phyloP scores from a whole-genome alignment of 2,113 vertebrate species.

The Chlamydotis undulata region DNA sequence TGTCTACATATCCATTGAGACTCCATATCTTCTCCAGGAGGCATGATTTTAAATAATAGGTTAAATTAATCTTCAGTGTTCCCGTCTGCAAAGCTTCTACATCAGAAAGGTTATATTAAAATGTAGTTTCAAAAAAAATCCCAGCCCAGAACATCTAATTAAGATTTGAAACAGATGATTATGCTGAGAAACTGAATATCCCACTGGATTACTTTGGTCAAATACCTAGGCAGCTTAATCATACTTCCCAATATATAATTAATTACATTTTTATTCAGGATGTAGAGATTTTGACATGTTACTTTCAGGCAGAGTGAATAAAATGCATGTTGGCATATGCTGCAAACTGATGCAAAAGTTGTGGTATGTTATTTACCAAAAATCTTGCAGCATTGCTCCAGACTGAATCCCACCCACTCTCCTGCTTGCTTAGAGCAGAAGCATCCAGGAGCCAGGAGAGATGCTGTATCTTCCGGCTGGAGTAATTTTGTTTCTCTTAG shows the following conservation, averaged over 20 bases:
- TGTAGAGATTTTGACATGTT: neutral
- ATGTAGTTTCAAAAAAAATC: neutral
- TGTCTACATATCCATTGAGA: neutral
- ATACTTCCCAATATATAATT: neutral
- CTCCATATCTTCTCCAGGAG: neutral
- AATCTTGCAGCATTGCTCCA: neutral
- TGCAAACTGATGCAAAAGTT: neutral
- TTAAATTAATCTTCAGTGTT: neutral
- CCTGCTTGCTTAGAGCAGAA: neutral
- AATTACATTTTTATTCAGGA: neutral
- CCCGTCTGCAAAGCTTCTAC: neutral
- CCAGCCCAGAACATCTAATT: neutral
- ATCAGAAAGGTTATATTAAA: neutral
- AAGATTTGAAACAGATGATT: slow-evolving; percentile 31
- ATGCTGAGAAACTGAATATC: neutral
- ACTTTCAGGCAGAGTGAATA: neutral
- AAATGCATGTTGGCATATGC: neutral
- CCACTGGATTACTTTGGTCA: neutral
- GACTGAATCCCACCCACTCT: neutral
- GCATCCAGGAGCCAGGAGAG: neutral
- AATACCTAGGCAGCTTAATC: neutral
- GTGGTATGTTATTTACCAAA: neutral
- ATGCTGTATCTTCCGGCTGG: neutral
- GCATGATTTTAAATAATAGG: neutral
- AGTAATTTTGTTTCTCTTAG: neutral